A percentile compares a stretch with the other conserved stretches of the same genome.
phyloP scores from a whole-genome alignment of 2,113 vertebrate genomes.

The Gobius niger region DNA sequence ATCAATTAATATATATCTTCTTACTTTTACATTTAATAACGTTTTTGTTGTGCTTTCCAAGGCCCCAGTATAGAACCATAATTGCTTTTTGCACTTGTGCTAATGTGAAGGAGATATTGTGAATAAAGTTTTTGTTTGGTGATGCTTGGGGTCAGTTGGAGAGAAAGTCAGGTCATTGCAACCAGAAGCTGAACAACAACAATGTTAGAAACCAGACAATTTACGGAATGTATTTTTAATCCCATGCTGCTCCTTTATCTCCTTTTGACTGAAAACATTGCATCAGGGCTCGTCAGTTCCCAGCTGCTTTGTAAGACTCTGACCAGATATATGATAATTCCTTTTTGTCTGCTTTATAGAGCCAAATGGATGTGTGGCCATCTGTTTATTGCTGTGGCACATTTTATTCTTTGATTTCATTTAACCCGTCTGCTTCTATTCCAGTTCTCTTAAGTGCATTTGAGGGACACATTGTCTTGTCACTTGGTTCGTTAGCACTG shows the following conservation, averaged over 20 bases:
- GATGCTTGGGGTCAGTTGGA: not conserved
- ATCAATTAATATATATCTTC: no score
- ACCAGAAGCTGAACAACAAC: not conserved
- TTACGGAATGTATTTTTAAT: not conserved
- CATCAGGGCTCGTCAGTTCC: not conserved
- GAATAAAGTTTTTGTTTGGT: conserved; percentile 10
- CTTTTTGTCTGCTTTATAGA: not conserved
- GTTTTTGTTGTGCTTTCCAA: no score
- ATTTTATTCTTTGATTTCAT: conserved; percentile 8
- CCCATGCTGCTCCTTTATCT: not conserved
- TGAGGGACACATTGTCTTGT: conserved; percentile 11
- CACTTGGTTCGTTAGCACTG: conserved; percentile 45
- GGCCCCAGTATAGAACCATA: no score
- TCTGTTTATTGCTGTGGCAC: not conserved
- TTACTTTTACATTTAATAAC: no score
- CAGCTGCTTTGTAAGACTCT: not conserved
- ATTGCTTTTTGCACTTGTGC: conserved; percentile 5
- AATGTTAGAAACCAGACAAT: not conserved
- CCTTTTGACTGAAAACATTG: not conserved
- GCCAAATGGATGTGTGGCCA: not conserved
- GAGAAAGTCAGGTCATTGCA: not conserved
- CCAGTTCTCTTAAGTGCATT: not conserved
- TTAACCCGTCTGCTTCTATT: not conserved
- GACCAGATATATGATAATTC: conserved; percentile 12
- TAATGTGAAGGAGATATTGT: conserved; percentile 1